Conservation (phyloP, 2,113 vertebrate genomes). For the Indicator indicator region DNA sequence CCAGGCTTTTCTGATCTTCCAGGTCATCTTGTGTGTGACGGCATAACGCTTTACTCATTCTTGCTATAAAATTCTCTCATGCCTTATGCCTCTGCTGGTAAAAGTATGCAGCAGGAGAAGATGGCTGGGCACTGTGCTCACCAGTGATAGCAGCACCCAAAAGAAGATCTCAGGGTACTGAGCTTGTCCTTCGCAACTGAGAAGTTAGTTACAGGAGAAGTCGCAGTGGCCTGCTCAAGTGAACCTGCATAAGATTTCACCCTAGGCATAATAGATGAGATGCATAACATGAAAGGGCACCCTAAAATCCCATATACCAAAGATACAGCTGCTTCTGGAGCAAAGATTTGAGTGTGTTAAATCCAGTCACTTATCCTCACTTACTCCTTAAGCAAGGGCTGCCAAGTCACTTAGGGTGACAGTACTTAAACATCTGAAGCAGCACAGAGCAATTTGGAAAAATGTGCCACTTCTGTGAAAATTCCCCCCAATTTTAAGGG, state of each 20-base stretch:
- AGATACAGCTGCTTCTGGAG: neutral
- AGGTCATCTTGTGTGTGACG: neutral
- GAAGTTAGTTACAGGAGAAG: neutral
- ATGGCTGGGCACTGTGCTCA: neutral
- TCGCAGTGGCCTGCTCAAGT: rapidly evolving
- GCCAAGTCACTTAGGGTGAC: neutral
- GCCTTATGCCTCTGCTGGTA: neutral
- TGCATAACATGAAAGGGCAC: neutral
- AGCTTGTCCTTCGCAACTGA: neutral
- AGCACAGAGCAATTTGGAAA: neutral
- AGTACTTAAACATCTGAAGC: neutral
- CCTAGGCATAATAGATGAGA: neutral
- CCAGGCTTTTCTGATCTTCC: neutral
- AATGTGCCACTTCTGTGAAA: neutral
- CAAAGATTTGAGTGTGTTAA: neutral
- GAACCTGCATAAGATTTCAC: neutral
- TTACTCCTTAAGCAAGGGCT: neutral
- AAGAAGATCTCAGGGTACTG: rapidly evolving
- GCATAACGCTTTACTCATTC: neutral
- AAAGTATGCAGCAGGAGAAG: neutral
- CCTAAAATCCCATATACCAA: neutral
- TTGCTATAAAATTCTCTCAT: neutral
- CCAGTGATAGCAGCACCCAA: neutral
- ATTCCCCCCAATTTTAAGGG: neutral
- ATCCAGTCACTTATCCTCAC: neutral